phyloP scores from a whole-genome alignment of 2,888 invertebrate genomes.

The Pycnomerus fuliginosus region DNA sequence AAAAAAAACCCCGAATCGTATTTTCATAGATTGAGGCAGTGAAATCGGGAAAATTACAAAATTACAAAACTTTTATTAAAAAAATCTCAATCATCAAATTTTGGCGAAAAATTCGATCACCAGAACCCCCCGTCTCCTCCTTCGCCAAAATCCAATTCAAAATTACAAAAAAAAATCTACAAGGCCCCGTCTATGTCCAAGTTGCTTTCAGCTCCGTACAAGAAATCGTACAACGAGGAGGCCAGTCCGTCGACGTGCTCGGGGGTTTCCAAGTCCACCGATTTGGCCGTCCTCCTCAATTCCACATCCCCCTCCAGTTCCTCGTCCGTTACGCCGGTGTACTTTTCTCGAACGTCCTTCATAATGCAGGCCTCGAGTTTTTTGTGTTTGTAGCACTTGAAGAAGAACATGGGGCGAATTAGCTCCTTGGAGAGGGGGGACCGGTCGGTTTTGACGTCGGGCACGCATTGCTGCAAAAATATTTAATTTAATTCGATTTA shows the following conservation, averaged over 20 bases:
- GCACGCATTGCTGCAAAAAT: conserved; percentile 65
- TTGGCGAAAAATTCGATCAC: too few relatives aligned
- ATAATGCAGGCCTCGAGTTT: conserved; percentile 71
- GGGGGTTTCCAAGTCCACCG: conserved; percentile 53
- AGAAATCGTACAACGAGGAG: conserved; percentile 63
- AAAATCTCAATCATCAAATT: too few relatives aligned
- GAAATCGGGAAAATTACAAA: too few relatives aligned
- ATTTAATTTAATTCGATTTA: too few relatives aligned
- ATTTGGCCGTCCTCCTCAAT: conserved; percentile 57
- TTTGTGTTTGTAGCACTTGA: conserved; percentile 73
- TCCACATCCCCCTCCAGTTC: conserved; percentile 56
- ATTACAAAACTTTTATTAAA: too few relatives aligned
- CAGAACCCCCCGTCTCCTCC: too few relatives aligned
- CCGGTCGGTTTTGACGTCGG: conserved; percentile 64
- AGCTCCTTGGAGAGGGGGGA: conserved; percentile 65
- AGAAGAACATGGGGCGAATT: conserved; percentile 70
- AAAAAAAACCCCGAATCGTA: too few relatives aligned
- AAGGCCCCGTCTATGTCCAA: conserved; percentile 57
- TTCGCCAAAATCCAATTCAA: too few relatives aligned
- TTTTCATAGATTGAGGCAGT: too few relatives aligned
- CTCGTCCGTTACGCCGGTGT: conserved; percentile 57
- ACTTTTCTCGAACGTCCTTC: conserved; percentile 69
- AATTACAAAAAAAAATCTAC: too few relatives aligned
- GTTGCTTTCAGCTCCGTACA: conserved; percentile 59
- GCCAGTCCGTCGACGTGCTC: conserved; percentile 57